Evolutionary conservation across 2,113 vertebrate species (phyloP), one percentile per base, ranked within the genome.

Genomic region (Apeltes quadracus): DNA sequence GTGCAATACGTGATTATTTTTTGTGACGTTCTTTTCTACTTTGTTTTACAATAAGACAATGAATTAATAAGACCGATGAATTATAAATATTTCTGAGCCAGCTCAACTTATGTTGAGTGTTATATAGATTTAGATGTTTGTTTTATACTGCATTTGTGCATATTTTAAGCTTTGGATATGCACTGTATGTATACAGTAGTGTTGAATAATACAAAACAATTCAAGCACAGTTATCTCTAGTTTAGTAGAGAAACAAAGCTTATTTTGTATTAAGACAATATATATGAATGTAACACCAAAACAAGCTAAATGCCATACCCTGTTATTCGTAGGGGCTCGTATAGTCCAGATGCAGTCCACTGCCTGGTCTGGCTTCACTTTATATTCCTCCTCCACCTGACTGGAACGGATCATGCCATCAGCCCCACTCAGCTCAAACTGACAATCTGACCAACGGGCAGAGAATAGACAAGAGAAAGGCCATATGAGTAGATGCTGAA

Each of bases 291-390:
- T 13, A 7, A 39, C 46, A 39, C 20, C 43, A 14, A 15, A 29
- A 25, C 12, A 23, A 41, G 16, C n/a, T 0, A 3, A 36, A 61
- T 7, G 32, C 11, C 66, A 11, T 79, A 97, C 97, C 94, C 96
- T 96, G 79, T 95, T 94, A 90, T 95, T 96, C 62, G 94, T 90
- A 54, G 96, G 97, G 7, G 96, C 96, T 75, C 93, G 95, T 88
- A 98, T 95, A 32, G 96, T 98, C 97, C 97, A 98, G 88, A 98
- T 98, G 81, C 97, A 98, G 82, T 98, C 97, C 84, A 98, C 91
- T 4, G 96, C 95, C 92, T 98, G 96, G 61, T 96, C 97, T 0
- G 94, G 91, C 84, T 94, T 96, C 79, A 96, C 94, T 89, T 95
- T 97, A n/a, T 94, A 91, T 76, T 96, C 95, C 86, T 98, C 96